Evolutionary conservation across 2,797 vertebrate species (phyloP).

Genomic region (Neostethus bicornis): DNA sequence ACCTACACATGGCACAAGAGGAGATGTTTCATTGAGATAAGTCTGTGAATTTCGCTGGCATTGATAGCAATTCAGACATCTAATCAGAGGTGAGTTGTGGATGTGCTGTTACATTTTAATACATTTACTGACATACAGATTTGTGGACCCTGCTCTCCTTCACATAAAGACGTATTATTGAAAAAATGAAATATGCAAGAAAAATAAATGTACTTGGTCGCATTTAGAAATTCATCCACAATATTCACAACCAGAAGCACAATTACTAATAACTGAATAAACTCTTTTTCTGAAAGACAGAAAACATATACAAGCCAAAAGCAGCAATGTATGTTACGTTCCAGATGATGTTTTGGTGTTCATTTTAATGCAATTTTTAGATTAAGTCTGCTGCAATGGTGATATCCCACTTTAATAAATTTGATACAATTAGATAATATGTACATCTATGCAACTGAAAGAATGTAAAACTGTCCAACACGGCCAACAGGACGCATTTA

Average conservation of each 20-base stretch:
- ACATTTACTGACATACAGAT: conserved; percentile 19
- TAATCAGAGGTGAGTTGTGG: conserved; percentile 20
- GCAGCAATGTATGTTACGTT: conserved; percentile 22
- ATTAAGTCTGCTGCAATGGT: too few relatives aligned
- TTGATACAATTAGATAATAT: conserved; percentile 10
- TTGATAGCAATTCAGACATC: conserved; percentile 28
- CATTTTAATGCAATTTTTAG: too few relatives aligned
- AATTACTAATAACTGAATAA: conserved; percentile 36
- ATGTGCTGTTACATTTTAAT: conserved; percentile 28
- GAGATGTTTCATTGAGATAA: conserved; percentile 28
- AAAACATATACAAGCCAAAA: conserved; percentile 46
- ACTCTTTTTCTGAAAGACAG: conserved; percentile 27
- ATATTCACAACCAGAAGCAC: conserved; percentile 71
- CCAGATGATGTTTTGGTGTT: too few relatives aligned
- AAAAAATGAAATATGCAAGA: conserved; percentile 40
- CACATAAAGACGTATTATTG: conserved; percentile 24
- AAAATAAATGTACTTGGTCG: conserved; percentile 53
- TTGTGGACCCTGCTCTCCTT: conserved; percentile 51
- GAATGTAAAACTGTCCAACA: conserved; percentile 19
- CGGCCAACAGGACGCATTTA: conserved; percentile 29
- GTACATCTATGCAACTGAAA: conserved; percentile 22
- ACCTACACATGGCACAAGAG: conserved; percentile 60
- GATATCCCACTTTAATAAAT: too few relatives aligned
- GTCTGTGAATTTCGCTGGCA: conserved; percentile 61
- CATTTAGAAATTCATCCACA: conserved; percentile 56